These are phyloP conservation scores for Metacarcinus magister DNA, from an alignment of 2,888 invertebrate genomes.

Conservation along the genomic window DNA sequence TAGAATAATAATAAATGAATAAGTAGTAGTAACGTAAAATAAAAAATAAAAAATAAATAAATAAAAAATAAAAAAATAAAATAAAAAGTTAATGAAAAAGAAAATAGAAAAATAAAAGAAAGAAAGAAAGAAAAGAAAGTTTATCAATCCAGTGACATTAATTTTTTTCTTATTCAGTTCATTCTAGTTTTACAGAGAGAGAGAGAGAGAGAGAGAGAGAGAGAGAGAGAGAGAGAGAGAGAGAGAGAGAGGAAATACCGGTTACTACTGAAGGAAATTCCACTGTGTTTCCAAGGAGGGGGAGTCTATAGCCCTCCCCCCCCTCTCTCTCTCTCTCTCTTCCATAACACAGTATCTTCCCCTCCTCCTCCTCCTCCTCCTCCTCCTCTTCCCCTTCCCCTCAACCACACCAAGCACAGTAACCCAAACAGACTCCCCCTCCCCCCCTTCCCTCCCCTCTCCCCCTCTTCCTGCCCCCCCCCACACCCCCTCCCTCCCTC, in stretches of 20 bases:
- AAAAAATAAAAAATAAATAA: background rate
- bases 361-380: background rate
- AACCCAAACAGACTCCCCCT: too few species aligned
- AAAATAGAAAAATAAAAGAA: background rate
- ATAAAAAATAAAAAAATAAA: slow-evolving; percentile 38
- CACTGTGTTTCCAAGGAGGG: too few species aligned
- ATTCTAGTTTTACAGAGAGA: background rate
- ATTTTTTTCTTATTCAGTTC: background rate
- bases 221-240: slow-evolving; percentile 26
- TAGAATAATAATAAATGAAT: slow-evolving; percentile 40
- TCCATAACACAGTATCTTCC: background rate
- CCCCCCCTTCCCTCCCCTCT: too few species aligned
- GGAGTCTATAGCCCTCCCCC: background rate
- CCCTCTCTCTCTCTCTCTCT: slow-evolving; percentile 9
- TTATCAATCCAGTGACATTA: background rate
- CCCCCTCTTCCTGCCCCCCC: too few species aligned
- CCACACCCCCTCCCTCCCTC: too few species aligned
- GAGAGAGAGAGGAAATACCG: background rate
- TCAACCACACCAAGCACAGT: too few species aligned
- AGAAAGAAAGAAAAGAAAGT: slow-evolving; percentile 39
- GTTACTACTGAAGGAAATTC: background rate
- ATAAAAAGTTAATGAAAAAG: slow-evolving; percentile 47
- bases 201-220: slow-evolving; percentile 33
- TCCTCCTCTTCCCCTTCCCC: background rate
- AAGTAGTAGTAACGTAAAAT: background rate